These are phyloP conservation scores for Channallabes apus DNA, from an alignment of 2,797 vertebrate genomes.

Conservation along the genomic window DNA sequence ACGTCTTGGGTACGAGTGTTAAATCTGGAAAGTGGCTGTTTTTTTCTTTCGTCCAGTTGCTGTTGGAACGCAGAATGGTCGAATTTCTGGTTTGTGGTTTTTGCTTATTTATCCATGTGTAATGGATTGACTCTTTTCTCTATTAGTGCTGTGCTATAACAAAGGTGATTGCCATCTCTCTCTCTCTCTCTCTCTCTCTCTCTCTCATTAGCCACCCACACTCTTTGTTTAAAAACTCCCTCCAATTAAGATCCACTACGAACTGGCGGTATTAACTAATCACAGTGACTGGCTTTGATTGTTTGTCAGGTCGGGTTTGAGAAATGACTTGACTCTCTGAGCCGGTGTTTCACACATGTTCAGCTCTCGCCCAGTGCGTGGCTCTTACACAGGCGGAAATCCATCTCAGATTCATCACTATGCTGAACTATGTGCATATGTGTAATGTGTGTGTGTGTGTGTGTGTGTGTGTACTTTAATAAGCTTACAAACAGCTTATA, in stretches of 20 bases:
- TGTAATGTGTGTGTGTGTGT: slow-evolving; percentile 8
- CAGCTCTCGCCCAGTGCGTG: slow-evolving; percentile 27
- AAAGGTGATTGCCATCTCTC: slow-evolving; percentile 50
- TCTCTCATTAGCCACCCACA: slow-evolving; percentile 61
- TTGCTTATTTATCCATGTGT: slow-evolving; percentile 63
- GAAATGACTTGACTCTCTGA: slow-evolving; percentile 41
- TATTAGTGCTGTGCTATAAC: slow-evolving; percentile 55
- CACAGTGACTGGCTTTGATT: slow-evolving; percentile 54
- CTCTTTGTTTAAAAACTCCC: slow-evolving; percentile 59
- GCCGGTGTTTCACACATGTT: slow-evolving; percentile 62
- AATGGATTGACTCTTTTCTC: slow-evolving; percentile 55
- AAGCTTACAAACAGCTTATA: too few species aligned
- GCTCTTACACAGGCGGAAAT: slow-evolving; percentile 15
- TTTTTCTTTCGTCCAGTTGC: slow-evolving; percentile 49
- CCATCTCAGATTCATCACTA: neutral
- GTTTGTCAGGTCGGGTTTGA: slow-evolving; percentile 57
- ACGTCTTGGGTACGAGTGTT: neutral
- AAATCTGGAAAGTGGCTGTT: slow-evolving; percentile 41
- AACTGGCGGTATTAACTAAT: slow-evolving; percentile 62
- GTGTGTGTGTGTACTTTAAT: neutral
- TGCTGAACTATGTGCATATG: neutral
- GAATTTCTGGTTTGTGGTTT: slow-evolving; percentile 43
- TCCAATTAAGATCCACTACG: slow-evolving; percentile 55
- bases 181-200: slow-evolving; percentile 39
- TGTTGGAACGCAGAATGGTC: slow-evolving; percentile 48